Conservation (phyloP, 2,113 vertebrate species). For the Cygnus atratus region DNA sequence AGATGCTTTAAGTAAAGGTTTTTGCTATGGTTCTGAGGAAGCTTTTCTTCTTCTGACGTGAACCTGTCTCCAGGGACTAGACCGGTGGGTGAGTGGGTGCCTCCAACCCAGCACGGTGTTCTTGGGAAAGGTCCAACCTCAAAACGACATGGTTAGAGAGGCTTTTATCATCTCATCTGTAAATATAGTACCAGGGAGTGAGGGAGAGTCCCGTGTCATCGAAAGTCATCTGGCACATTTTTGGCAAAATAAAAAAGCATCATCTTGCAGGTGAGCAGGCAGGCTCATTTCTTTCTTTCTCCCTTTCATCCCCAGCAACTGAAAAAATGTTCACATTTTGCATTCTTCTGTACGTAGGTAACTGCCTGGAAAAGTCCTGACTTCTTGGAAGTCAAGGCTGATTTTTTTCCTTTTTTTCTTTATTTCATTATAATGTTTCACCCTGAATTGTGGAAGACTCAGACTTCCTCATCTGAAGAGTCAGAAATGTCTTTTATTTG, state of each 20-base stretch:
- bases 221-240: neutral
- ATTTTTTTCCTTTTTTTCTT: neutral
- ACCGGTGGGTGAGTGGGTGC: neutral
- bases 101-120: neutral
- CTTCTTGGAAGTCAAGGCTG: neutral
- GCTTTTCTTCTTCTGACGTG: neutral
- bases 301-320: neutral
- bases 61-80: neutral
- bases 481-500: neutral
- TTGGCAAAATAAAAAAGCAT: neutral
- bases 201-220: neutral
- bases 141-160: neutral
- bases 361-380: neutral
- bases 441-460: neutral
- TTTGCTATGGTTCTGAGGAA: neutral
- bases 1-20: neutral
- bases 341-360: neutral
- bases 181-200: neutral
- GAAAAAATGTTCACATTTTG: neutral
- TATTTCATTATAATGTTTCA: neutral
- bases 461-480: neutral
- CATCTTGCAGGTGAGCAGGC: neutral
- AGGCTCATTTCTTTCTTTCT: neutral
- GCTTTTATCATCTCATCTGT: neutral
- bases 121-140: neutral